Evolutionary conservation across 2,888 invertebrate species (phyloP), one percentile per base, ranked within the genome.

Genomic region (Rhaphigaster nebulosa): DNA sequence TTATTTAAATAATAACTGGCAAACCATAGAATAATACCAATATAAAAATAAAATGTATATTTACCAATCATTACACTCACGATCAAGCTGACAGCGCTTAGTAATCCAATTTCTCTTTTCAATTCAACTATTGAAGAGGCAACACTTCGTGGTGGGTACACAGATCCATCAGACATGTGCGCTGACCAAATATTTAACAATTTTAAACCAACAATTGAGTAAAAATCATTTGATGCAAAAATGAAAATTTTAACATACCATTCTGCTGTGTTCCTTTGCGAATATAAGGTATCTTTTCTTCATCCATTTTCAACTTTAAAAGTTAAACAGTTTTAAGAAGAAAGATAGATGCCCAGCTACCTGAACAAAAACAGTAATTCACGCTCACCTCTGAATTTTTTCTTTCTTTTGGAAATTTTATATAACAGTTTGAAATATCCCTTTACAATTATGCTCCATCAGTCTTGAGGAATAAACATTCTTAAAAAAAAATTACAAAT

Each of bases 1-100:
- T 87, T 87, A n/a, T n/a, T 50, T 20, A 87, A 87, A 87, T 45
- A 76, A 23, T 29, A 6, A 38, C 1, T 38, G 38, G 5, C 13
- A 18, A 38, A 76, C 20, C 20, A 26, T 1, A 87, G 29, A 91
- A 70, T 88, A n/a, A 50, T 56, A 50, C n/a, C 1, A n/a, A 84
- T 38, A 23, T 84, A 13, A 38, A 45, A 60, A 87, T 38, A 45
- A 52, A 41, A 34, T 34, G 23, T 89, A 90, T 88, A 91, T 52
- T 34, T 93, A 95, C 98, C 98, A 92, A 98, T 98, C 97, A 98
- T 98, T 12, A 97, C 97, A 90, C 97, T 97, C 23, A 97, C 95
- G 92, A 98, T 97, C 92, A 97, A 95, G 93, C 96, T 97, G 54
- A 97, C 95, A 13, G 97, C 98, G 88, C 97, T 97, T 93, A 97